Evolutionary conservation across 2,888 invertebrate genomes (phyloP).

Genomic region (Aspidiotus rigidus): DNA sequence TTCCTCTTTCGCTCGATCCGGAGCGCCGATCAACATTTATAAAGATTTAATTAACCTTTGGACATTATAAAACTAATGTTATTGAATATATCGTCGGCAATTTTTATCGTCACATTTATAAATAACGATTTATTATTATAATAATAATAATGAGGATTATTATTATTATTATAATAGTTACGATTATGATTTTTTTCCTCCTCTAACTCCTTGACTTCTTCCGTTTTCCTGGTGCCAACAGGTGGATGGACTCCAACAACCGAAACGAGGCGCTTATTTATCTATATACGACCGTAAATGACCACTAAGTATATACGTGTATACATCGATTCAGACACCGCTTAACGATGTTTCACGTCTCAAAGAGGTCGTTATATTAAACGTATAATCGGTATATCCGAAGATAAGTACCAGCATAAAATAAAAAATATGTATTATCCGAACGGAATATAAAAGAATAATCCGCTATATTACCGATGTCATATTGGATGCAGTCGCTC

Average conservation of each 20-base stretch:
- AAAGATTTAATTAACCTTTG: conserved; percentile 34
- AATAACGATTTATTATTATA: too few relatives aligned
- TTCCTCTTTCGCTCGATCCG: not conserved
- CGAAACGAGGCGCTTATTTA: conserved; percentile 32
- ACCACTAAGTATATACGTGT: conserved; percentile 5
- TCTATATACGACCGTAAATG: conserved; percentile 20
- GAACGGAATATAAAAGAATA: too few relatives aligned
- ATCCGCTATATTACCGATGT: too few relatives aligned
- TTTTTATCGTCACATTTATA: conserved; percentile 32
- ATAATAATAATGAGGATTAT: not conserved
- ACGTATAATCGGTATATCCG: not conserved
- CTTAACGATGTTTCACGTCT: not conserved
- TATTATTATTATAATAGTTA: not conserved
- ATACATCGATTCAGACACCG: not conserved
- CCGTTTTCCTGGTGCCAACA: not conserved
- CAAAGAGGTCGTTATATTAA: not conserved
- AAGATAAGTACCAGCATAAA: too few relatives aligned
- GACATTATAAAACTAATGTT: not conserved
- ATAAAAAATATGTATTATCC: too few relatives aligned
- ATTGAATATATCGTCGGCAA: conserved; percentile 25
- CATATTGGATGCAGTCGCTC: too few relatives aligned
- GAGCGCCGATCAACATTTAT: conserved; percentile 17
- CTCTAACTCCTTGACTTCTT: not conserved
- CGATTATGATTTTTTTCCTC: not conserved
- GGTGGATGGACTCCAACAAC: not conserved